phyloP scores from a whole-genome alignment of 1,140 invertebrate species.

The Pseudomyrmex dendroicus region DNA sequence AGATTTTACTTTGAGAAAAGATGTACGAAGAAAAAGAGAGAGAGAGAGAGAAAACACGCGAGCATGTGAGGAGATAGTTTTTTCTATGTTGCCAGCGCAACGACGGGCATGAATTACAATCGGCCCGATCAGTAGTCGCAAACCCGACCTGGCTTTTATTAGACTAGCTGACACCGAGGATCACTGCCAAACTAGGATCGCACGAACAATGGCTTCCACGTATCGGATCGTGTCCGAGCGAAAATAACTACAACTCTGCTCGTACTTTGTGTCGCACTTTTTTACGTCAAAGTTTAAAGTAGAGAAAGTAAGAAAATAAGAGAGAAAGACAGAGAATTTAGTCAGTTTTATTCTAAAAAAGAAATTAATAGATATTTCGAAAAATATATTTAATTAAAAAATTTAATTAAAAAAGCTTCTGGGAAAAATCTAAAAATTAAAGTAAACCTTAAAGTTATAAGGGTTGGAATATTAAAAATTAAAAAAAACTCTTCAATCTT shows the following conservation, averaged over 20 bases:
- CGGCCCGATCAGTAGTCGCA: slow-evolving; percentile 60
- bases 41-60: neutral
- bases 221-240: slow-evolving; percentile 63
- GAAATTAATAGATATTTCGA: too few species aligned
- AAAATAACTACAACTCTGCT: slow-evolving; percentile 74
- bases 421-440: too few species aligned
- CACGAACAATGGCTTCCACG: slow-evolving; percentile 78
- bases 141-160: slow-evolving; percentile 77
- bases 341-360: neutral
- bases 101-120: slow-evolving; percentile 61
- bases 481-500: too few species aligned
- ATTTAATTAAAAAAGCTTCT: too few species aligned
- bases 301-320: slow-evolving; percentile 21
- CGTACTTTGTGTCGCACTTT: slow-evolving; percentile 58
- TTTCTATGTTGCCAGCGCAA: slow-evolving; percentile 43
- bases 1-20: neutral
- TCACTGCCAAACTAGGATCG: slow-evolving; percentile 80
- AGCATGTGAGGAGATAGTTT: neutral
- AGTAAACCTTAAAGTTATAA: too few species aligned
- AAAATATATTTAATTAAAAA: too few species aligned
- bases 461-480: too few species aligned
- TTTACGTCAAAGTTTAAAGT: slow-evolving; percentile 29
- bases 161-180: slow-evolving; percentile 77
- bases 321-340: neutral
- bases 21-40: neutral